These are phyloP conservation scores for Paraescarpia echinospica DNA, from an alignment of 1,140 invertebrate genomes.

Conservation along the genomic window DNA sequence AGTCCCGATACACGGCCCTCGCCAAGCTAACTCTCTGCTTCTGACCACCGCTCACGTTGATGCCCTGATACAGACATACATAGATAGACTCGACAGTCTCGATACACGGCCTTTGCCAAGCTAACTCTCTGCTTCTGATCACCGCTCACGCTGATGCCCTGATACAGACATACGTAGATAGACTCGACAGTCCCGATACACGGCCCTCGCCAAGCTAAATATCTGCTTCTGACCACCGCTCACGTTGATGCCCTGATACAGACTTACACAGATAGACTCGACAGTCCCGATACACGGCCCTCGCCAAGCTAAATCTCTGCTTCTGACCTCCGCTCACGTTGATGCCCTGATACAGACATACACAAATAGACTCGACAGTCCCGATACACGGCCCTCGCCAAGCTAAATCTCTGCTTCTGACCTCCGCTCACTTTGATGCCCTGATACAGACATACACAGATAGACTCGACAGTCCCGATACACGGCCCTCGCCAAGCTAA, in stretches of 20 bases:
- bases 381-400: slow-evolving; percentile 55
- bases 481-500: not conserved
- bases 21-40: slow-evolving; percentile 56
- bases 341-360: too few relatives aligned
- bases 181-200: slow-evolving; percentile 63
- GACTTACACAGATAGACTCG: not conserved
- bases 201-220: slow-evolving; percentile 51
- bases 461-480: not conserved
- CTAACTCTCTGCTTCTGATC: not conserved
- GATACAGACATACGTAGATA: slow-evolving; percentile 58
- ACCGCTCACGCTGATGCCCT: too few relatives aligned
- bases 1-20: slow-evolving; percentile 52
- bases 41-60: slow-evolving; percentile 53
- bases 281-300: not conserved
- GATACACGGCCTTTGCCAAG: not conserved
- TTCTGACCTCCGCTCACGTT: not conserved
- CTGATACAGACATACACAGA: not conserved
- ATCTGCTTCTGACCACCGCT: slow-evolving; percentile 58
- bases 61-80: slow-evolving; percentile 17
- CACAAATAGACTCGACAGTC: slow-evolving; percentile 67
- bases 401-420: slow-evolving; percentile 55
- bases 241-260: slow-evolving; percentile 33
- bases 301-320: not conserved
- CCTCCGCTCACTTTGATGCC: slow-evolving; percentile 50
- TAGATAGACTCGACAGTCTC: not conserved